A percentile compares a stretch with the other conserved stretches of the same genome.
Evolutionary conservation across 2,113 vertebrate genomes (phyloP).

Genomic region (Phyllostomus hastatus): DNA sequence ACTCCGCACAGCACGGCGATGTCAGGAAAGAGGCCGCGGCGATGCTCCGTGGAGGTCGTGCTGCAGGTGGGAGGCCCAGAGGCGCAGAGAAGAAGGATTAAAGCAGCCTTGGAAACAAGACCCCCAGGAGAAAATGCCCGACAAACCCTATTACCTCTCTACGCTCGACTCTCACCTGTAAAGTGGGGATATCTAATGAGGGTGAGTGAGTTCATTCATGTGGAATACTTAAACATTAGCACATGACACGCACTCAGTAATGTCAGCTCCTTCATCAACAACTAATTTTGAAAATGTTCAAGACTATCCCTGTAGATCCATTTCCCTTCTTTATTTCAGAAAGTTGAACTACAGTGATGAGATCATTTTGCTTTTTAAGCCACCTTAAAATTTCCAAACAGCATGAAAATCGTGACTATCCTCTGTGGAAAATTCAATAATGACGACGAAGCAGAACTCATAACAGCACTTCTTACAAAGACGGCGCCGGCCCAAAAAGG

Average conservation of each 20-base stretch:
- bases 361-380: not conserved
- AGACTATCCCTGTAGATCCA: not conserved
- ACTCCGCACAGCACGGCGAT: not conserved
- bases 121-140: not conserved
- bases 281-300: not conserved
- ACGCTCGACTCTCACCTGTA: not conserved
- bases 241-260: not conserved
- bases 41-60: too few relatives aligned
- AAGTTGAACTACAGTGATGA: not conserved
- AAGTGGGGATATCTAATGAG: not conserved
- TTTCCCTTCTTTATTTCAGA: not conserved
- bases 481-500: not conserved
- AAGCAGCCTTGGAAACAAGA: not conserved
- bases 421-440: not conserved
- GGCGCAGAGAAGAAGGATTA: not conserved
- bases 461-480: not conserved
- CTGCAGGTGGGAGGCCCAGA: not conserved
- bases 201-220: not conserved
- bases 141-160: not conserved
- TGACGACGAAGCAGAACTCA: not conserved
- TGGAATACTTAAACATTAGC: not conserved
- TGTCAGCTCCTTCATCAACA: not conserved
- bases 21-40: not conserved
- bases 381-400: not conserved
- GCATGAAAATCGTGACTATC: not conserved